Evolutionary conservation across 2,797 vertebrate genomes (phyloP), one percentile per base, ranked within the genome.

Genomic region (Malurus leucopterus): DNA sequence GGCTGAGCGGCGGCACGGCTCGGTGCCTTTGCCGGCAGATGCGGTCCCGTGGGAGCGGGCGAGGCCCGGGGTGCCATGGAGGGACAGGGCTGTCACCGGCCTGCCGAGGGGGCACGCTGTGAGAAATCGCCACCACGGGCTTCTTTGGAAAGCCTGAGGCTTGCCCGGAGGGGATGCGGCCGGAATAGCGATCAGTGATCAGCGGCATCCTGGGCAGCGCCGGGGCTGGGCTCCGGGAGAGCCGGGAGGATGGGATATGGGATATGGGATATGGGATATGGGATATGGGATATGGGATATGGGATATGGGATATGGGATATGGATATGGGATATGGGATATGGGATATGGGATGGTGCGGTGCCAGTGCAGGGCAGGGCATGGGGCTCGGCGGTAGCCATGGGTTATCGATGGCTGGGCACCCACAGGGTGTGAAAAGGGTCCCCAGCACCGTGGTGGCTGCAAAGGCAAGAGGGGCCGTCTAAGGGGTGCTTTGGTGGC

Each of bases 1-100:
- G 73, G 69, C 81, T 49, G 84, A 72, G 81, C 26, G 1, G 17
- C 3, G 3, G 63, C 89, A 90, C n/a, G 16, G 84, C 67, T 91
- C 67, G 1, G 63, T 47, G 91, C 89, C 20, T 34, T 51, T 4
- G 0, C 38, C 85, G 59, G 68, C 84, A 82, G 82, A 73, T 16
- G 3, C 1, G 3, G 32, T 6, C 34, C 76, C 1, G 2, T 0
- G 23, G 13, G 50, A 74, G 73, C 16, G 1, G 50, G 55, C 10
- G 0, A 0, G 15, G 41, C 1, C 4, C 46, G 0, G 62, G 15
- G 8, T 19, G 55, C 38, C n/a, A 1, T 6, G 61, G 38, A 21
- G 51, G 40, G 53, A n/a, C 15, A 8, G 41, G 61, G 55, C 41
- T 43, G 13, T 68, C 81, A 43, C 14, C 26, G 1, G 47, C 18